Conservation (phyloP, 1,140 invertebrate genomes). For the Panagrolaimus sp. region DNA sequence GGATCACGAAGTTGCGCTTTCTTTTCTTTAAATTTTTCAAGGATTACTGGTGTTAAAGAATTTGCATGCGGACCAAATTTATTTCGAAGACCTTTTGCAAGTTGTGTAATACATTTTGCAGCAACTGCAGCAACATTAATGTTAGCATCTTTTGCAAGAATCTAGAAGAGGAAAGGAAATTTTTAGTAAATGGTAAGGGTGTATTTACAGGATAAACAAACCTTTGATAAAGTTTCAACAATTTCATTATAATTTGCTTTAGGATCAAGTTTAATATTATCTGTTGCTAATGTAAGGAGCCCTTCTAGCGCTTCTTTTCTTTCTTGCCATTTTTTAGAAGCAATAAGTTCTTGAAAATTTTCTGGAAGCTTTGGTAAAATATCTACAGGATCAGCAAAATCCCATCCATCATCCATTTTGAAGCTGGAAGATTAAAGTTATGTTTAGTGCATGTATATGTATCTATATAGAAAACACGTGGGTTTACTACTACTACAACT, state of each 20-base stretch:
- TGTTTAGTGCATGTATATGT: too few species aligned
- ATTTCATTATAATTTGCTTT: slow-evolving; percentile 64
- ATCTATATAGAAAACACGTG: background rate
- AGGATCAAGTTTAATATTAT: slow-evolving; percentile 64
- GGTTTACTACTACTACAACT: too few species aligned
- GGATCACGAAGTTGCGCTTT: slow-evolving; percentile 70
- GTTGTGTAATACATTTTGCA: slow-evolving; percentile 72
- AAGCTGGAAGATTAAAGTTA: background rate
- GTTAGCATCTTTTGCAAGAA: slow-evolving; percentile 83
- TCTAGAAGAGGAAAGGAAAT: slow-evolving; percentile 31
- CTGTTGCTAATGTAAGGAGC: slow-evolving; percentile 70
- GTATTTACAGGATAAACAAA: slow-evolving; percentile 12
- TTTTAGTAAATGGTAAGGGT: slow-evolving; percentile 17
- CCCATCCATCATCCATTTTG: slow-evolving; percentile 54
- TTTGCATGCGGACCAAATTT: slow-evolving; percentile 76
- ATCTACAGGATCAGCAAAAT: slow-evolving; percentile 81
- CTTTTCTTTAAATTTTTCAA: slow-evolving; percentile 97
- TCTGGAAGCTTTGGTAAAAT: slow-evolving; percentile 84
- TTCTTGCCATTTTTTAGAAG: slow-evolving; percentile 95
- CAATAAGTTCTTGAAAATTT: slow-evolving; percentile 79
- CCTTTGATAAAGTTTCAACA: background rate
- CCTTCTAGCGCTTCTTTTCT: slow-evolving; percentile 81
- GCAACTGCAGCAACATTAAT: slow-evolving; percentile 83
- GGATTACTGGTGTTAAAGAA: slow-evolving; percentile 67
- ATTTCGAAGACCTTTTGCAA: slow-evolving; percentile 80